These are phyloP conservation scores for Alectura lathami DNA, from an alignment of 2,113 vertebrate species.

Conservation along the genomic window DNA sequence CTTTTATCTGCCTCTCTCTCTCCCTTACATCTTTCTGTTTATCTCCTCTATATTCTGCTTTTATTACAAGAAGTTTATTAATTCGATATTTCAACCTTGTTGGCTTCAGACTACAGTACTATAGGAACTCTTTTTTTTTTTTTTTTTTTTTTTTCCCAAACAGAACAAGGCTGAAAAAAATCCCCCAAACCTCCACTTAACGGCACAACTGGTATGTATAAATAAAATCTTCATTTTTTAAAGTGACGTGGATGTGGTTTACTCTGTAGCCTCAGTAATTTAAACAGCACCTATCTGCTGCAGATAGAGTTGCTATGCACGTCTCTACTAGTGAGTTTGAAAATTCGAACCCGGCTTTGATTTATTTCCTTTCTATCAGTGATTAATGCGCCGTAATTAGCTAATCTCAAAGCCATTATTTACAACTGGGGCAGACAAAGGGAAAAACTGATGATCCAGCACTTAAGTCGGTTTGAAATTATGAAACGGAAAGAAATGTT, in stretches of 20 bases:
- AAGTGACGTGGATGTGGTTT: slow-evolving; percentile 76
- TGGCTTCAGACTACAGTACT: background rate
- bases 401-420: slow-evolving; percentile 85
- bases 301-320: slow-evolving; percentile 73
- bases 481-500: slow-evolving; percentile 53
- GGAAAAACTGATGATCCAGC: slow-evolving; percentile 75
- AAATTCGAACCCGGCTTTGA: slow-evolving; percentile 75
- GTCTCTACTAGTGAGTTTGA: slow-evolving; percentile 61
- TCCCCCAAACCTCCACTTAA: slow-evolving; percentile 40
- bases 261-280: slow-evolving; percentile 76
- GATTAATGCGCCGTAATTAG: slow-evolving; percentile 86
- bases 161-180: slow-evolving; percentile 2
- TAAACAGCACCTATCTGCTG: slow-evolving; percentile 78
- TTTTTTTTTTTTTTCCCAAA: background rate
- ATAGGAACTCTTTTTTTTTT: background rate
- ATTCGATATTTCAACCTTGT: background rate
- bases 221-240: slow-evolving; percentile 78
- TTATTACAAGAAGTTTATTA: slow-evolving; percentile 34
- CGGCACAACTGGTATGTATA: slow-evolving; percentile 71
- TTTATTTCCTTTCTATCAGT: slow-evolving; percentile 83
- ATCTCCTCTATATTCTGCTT: background rate
- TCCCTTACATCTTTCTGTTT: background rate
- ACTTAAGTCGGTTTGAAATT: slow-evolving; percentile 72
- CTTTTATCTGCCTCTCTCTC: background rate
- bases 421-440: slow-evolving; percentile 77